phyloP scores from a whole-genome alignment of 2,888 invertebrate genomes.

The Caenorhabditis afra region DNA sequence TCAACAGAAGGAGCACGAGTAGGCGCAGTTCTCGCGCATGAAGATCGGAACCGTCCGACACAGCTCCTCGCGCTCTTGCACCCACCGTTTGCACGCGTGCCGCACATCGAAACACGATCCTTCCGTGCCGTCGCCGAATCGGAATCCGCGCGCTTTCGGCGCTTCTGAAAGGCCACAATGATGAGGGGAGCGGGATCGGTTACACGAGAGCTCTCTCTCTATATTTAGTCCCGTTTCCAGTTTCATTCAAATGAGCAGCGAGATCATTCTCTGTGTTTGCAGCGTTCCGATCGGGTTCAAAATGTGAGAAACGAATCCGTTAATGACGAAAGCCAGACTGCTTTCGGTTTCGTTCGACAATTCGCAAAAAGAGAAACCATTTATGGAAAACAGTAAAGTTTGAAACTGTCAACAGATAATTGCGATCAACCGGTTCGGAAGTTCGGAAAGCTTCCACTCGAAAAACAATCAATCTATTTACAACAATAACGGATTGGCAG shows the following conservation, averaged over 20 bases:
- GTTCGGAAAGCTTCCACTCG: no score
- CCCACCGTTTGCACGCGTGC: conserved; percentile 78
- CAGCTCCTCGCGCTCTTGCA: conserved; percentile 74
- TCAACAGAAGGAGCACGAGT: conserved; percentile 72
- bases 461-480: neutral
- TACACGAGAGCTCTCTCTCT: neutral
- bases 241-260: no score
- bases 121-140: conserved; percentile 74
- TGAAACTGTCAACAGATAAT: conserved; percentile 11
- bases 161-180: conserved; percentile 42
- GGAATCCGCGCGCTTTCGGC: conserved; percentile 62
- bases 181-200: conserved; percentile 1
- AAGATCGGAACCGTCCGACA: conserved; percentile 78
- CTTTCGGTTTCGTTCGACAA: no score
- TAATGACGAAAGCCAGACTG: no score
- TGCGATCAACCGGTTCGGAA: neutral
- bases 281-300: neutral
- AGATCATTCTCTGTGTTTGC: neutral
- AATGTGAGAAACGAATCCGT: neutral
- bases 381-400: conserved; percentile 2
- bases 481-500: neutral
- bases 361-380: neutral
- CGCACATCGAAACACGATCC: conserved; percentile 72
- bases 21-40: conserved; percentile 78
- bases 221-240: neutral